Base-by-base conservation (phyloP, 2,113 vertebrate genomes). In the Recurvirostra avosetta region DNA sequence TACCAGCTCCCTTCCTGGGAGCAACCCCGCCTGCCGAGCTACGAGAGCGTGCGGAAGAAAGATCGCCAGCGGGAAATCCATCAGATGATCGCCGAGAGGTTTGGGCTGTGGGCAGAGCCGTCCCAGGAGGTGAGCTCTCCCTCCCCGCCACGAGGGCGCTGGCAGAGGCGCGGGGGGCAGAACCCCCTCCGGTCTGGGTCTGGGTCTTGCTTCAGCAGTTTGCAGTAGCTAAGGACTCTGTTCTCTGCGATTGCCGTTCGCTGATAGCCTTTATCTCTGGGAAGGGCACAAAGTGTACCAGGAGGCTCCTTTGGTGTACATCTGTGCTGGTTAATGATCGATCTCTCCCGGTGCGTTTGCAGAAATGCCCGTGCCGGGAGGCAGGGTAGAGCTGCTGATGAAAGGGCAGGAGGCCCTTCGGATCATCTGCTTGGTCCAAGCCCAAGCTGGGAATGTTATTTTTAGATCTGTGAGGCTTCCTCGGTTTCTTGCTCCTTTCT, bases 51-150 rank as follows among this genome's bases (percentile, higher is more conserved):
- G 82, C 94, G 97, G 50, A 98, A 99, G 93, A 99, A 99, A 93
- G 98, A 98, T 96, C 96, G 96, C 62, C 98, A 98, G 96, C 98
- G 98, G 86, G 98, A 99, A 90, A 99, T 98, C 97, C 98, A 99
- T 76, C 98, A 98, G 98, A 98, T 98, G 98, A 99, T 98, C 9
- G 98, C 98, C 0, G 97, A 98, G 91, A 96, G 98, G 85, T 99
- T 98, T 7, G 98, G 98, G 76, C 98, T 99, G 85, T 98, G 98
- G 97, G 98, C 96, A 88, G 96, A 98, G 41, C 92, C 96, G 86
- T 91, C 97, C 77, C 95, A 96, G 34, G 98, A 99, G 98, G 98
- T 99, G 79, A 98, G 96, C 41, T 32, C 19, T 40, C 50, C 52
- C 43, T 79, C 55, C 30, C 58, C 19, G 52, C 65, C 50, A 8